Evolutionary conservation across 2,113 vertebrate species (phyloP), one percentile per base, ranked within the genome.

Genomic region (Pagrus major): DNA sequence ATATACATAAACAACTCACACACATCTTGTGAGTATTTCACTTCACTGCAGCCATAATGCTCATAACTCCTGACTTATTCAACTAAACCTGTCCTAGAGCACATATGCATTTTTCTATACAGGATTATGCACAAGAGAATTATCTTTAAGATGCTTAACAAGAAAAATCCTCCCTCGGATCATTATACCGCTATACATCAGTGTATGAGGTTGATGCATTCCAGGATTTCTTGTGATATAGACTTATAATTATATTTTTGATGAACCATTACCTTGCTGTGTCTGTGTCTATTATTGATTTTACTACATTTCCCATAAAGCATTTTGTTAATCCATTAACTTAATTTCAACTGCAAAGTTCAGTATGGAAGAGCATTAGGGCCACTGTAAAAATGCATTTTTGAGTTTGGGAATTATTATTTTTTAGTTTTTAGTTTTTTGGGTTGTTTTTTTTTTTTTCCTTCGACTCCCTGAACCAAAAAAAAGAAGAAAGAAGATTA

Each of bases 1-100:
- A 75, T 71, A 80, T 33, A 85, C 76, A 88, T 79, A 82, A 79
- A 84, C 81, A 86, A 70, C 55, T 55, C 79, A 60, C 41, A 76
- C 42, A 71, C 15, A 70, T 49, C 39, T 75, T 65, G 9, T 27
- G 41, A 85, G 74, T 63, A 60, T 72, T 69, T 83, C 51, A 47
- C 68, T 85, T 59, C 52, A 58, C 61, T 55, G 27, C 58, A 61
- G 63, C 64, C 84, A 65, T 84, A 71, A n/a, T 71, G 69, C 55
- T 68, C 51, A 23, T 63, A 78, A 72, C 44, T 80, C 79, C n/a
- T 42, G 52, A 70, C 63, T 76, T 65, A 68, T 54, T 78, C 70
- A 75, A 9, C 70, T 51, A 73, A 65, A 70, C 52, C n/a, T 70
- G 58, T 75, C 84, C 68, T 55, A 10, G 25, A 77, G 69, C 65